phyloP scores from a whole-genome alignment of 2,797 vertebrate genomes.

The Dipus sagitta region DNA sequence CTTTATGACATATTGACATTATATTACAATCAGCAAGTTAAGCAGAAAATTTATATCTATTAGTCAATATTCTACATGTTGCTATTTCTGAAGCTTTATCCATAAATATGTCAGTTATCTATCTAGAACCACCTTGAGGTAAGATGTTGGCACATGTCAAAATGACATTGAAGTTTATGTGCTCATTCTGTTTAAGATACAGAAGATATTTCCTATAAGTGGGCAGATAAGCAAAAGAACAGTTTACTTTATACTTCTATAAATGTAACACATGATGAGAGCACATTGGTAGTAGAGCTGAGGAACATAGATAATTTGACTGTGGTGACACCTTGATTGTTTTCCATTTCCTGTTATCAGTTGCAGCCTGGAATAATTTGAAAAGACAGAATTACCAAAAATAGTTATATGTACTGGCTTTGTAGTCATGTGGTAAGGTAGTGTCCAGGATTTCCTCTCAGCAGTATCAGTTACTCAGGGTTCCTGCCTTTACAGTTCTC shows the following conservation, averaged over 20 bases:
- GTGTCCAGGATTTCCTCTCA: not conserved
- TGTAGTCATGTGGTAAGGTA: not conserved
- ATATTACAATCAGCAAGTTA: not conserved
- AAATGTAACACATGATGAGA: not conserved
- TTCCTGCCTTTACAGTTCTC: not conserved
- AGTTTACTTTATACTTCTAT: not conserved
- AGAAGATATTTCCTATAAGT: not conserved
- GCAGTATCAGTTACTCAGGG: not conserved
- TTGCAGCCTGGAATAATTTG: not conserved
- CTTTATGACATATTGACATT: not conserved
- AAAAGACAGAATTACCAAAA: not conserved
- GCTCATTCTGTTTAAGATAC: not conserved
- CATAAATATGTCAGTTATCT: not conserved
- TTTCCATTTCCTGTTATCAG: not conserved
- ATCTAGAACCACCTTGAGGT: not conserved
- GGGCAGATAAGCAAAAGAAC: not conserved
- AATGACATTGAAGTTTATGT: not conserved
- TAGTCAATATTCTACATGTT: not conserved
- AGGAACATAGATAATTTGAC: not conserved
- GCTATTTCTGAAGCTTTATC: not conserved
- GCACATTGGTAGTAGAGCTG: not conserved
- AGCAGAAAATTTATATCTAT: not conserved
- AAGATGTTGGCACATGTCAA: constrained; percentile 13
- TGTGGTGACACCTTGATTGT: not conserved
- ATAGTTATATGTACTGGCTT: not conserved